Evolutionary conservation across 2,113 vertebrate genomes (phyloP), one percentile per base, ranked within the genome.

Genomic region (Cinclus cinclus): DNA sequence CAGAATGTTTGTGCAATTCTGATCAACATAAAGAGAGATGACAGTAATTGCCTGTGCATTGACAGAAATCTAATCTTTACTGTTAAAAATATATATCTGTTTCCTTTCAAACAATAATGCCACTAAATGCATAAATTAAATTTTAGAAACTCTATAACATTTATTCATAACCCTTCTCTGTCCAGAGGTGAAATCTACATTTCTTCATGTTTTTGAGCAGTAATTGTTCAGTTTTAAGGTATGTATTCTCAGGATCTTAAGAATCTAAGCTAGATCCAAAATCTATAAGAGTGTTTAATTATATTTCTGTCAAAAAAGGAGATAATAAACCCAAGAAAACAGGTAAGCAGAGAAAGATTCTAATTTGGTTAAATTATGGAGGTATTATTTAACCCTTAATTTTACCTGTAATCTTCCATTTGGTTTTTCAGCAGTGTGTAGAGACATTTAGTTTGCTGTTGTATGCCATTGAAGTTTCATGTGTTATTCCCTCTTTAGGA

Each of bases 11-110:
- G 28, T 90, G 89, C 75, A 92, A 86, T 87, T 78, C 33, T 83
- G 56, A 91, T 80, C 81, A 90, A 60, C 47, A 27, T 77, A 85
- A 92, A 25, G 33, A 80, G 69, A 79, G 55, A 71, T 46, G 68
- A 89, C 30, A 81, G 67, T 77, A 79, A 95, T 76, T 91, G 74
- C 67, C 59, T 79, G 31, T 76, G 33, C 42, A 79, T 39, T 73
- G 73, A 78, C 9, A 3, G 62, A 76, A 92, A 63, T 33, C 28
- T 91, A 69, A 76, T 60, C n/a, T 62, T 84, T 83, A n/a, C 25
- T 49, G 5, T 64, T 89, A 69, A 20, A 11, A 79, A 91, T 89
- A 79, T 42, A 79, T 35, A 53, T 50, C 28, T 74, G 6, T 71
- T 84, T 84, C 37, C 16, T 62, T 71, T 84, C 28, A 64, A 87